Evolutionary conservation across 2,888 invertebrate genomes (phyloP), one percentile per base, ranked within the genome.

Genomic region (Synergus japonicus): DNA sequence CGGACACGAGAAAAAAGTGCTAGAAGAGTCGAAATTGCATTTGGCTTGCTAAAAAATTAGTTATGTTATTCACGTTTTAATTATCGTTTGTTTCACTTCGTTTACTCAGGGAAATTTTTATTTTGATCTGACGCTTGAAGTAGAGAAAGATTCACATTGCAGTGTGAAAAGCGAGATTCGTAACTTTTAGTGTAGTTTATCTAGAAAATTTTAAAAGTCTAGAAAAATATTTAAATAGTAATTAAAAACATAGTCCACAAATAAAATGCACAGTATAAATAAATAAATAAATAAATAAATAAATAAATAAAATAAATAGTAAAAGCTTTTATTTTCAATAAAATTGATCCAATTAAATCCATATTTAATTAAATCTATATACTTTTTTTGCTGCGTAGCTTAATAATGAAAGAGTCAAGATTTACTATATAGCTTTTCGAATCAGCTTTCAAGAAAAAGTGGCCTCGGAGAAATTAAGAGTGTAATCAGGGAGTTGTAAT

Each of bases 31-130:
- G 73, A 54, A 73, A 73, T 73, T 73, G 49, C 54, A 73, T 73
- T 73, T 37, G n/a, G 54, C 15, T 54, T 54, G 29, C 54, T 73
- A 37, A 41, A 7, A 73, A 73, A 73, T 73, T 73, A 73, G 54
- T 54, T 54, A 73, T 73, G 49, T 73, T 73, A 73, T 73, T 73
- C 73, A 73, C 49, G 46, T 73, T 73, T 54, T 37, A 73, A 73
- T 73, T 73, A 73, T 73, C 73, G n/a, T 73, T 37, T 73, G 49
- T 73, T 73, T 69, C 37, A n/a, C 54, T 37, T 54, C 37, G 13
- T 73, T 37, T 9, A 4, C n/a, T 15, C 29, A 13, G 29, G 9
- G 37, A 15, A 73, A 37, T 73, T 54, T 54, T 37, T 54, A 69
- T 29, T 54, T 29, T 37, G n/a, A 54, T 2, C 9, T 37, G 37